These are phyloP conservation scores for Sceloporus undulatus DNA, from an alignment of 2,113 vertebrate genomes.

Conservation along the genomic window DNA sequence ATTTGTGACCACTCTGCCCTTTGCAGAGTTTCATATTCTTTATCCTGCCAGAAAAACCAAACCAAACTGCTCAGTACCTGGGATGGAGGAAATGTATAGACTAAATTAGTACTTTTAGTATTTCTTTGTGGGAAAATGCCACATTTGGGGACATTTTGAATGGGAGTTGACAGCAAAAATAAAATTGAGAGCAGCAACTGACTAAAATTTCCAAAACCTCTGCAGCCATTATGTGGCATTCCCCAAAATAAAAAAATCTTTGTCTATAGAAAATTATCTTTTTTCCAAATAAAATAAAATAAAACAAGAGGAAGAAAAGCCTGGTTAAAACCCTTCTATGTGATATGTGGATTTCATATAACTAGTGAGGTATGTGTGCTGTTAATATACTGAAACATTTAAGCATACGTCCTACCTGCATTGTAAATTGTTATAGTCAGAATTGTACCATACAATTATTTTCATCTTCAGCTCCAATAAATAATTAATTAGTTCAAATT, in stretches of 20 bases:
- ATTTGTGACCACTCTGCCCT: too few species aligned
- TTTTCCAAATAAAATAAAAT: background rate
- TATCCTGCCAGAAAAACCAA: too few species aligned
- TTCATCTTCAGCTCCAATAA: background rate
- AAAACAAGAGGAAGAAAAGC: too few species aligned
- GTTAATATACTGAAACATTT: background rate
- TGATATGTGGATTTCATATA: background rate
- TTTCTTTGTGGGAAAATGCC: background rate
- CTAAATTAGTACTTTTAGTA: too few species aligned
- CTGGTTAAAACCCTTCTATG: background rate
- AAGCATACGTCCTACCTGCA: background rate
- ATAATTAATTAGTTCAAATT: background rate
- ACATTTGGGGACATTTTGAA: background rate
- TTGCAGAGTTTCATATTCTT: too few species aligned
- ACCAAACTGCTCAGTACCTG: too few species aligned
- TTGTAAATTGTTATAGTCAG: background rate
- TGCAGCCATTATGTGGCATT: background rate
- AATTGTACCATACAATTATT: background rate
- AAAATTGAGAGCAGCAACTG: background rate
- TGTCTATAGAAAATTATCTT: background rate
- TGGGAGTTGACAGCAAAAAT: background rate
- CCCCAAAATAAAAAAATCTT: background rate
- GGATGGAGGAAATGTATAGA: too few species aligned
- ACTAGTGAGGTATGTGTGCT: background rate
- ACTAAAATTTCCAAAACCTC: background rate